phyloP scores from a whole-genome alignment of 2,797 vertebrate species.

The Chaunax sp. region DNA sequence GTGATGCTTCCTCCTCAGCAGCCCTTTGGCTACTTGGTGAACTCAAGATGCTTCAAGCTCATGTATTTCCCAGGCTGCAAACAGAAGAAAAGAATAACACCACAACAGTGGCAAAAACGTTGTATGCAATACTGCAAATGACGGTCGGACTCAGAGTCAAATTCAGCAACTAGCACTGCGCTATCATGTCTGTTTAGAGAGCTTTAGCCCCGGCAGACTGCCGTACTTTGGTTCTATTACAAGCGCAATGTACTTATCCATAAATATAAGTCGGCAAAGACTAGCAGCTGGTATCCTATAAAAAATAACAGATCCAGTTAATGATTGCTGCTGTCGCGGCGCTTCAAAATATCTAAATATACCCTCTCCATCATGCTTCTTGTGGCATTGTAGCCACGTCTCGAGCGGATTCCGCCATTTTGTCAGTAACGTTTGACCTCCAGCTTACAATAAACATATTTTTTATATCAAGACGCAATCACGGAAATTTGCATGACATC shows the following conservation, averaged over 20 bases:
- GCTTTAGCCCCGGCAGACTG: neutral
- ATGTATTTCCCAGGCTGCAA: neutral
- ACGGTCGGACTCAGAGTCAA: no score
- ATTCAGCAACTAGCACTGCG: no score
- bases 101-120: neutral
- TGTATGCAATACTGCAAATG: rapidly evolving
- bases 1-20: neutral
- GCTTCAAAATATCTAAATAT: slow-evolving; percentile 12
- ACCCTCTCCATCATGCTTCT: neutral
- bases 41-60: neutral
- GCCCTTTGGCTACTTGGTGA: neutral
- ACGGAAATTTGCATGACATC: no score
- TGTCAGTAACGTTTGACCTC: slow-evolving; percentile 79
- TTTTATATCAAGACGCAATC: no score
- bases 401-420: slow-evolving; percentile 74
- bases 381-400: rapidly evolving
- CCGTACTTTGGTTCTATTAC: neutral
- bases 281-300: neutral
- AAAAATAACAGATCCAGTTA: neutral
- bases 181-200: neutral
- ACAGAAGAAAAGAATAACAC: neutral
- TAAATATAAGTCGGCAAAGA: neutral
- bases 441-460: neutral
- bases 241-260: neutral
- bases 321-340: neutral